Conservation (phyloP, 2,797 vertebrate genomes). For the Balearica regulorum region DNA sequence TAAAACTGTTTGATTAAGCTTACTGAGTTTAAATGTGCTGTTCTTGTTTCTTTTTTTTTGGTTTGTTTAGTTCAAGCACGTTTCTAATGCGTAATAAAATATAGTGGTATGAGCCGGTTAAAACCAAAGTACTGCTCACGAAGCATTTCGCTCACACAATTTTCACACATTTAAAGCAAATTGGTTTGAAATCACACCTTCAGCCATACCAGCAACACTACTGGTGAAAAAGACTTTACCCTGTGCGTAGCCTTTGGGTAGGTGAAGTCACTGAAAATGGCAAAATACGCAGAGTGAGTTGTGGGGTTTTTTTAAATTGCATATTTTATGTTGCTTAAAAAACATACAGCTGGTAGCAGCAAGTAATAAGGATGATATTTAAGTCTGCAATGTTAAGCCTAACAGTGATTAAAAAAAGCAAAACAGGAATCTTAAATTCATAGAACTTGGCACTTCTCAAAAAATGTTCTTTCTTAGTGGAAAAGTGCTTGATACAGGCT, state of each 20-base stretch:
- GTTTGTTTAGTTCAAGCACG: neutral
- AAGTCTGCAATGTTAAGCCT: neutral
- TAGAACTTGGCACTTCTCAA: neutral
- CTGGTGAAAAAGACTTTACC: neutral
- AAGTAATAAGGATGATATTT: neutral
- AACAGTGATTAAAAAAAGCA: neutral
- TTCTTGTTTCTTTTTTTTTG: neutral
- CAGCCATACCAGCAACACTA: neutral
- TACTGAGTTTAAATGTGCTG: neutral
- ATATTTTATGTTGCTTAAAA: neutral
- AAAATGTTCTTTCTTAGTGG: neutral
- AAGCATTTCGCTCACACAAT: neutral
- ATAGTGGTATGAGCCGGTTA: neutral
- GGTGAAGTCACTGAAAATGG: neutral
- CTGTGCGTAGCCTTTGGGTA: neutral
- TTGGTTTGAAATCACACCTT: neutral
- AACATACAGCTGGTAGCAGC: neutral
- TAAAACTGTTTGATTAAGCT: neutral
- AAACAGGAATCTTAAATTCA: neutral
- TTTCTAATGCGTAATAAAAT: neutral
- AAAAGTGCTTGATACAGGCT: constrained; percentile 3
- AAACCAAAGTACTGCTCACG: neutral
- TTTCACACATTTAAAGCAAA: neutral
- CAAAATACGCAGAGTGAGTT: neutral
- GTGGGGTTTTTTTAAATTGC: neutral